Conservation (phyloP, 2,113 vertebrate species). For the Neogale vison region DNA sequence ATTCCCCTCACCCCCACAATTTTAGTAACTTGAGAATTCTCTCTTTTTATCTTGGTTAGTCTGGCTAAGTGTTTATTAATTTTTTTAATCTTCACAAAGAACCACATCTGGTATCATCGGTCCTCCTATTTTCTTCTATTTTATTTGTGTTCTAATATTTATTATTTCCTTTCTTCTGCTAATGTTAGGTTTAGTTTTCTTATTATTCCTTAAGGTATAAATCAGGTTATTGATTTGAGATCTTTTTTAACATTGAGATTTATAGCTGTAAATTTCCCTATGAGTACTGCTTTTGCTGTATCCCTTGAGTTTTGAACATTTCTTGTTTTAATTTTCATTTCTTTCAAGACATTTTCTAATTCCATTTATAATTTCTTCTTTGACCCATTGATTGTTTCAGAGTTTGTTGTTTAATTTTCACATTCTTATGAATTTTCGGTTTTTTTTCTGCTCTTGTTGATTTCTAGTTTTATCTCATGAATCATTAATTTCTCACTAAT, state of each 20-base stretch:
- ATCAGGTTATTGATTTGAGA: neutral
- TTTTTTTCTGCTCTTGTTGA: neutral
- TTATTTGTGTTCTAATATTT: neutral
- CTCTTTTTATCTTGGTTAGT: neutral
- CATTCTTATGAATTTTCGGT: neutral
- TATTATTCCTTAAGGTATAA: neutral
- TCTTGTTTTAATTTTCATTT: conserved; percentile 2
- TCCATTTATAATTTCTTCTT: neutral
- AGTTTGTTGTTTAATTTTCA: neutral
- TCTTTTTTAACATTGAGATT: neutral
- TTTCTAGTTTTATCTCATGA: neutral
- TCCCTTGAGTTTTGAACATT: neutral
- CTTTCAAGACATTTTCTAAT: neutral
- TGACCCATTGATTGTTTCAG: neutral
- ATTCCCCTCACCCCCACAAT: neutral
- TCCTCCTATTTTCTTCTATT: neutral
- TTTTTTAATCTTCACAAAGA: neutral
- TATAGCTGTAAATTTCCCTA: neutral
- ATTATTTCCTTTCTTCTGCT: neutral
- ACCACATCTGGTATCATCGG: neutral
- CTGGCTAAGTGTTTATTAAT: neutral
- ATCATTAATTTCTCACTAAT: too few species aligned
- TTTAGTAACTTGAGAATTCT: neutral
- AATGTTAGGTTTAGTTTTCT: neutral
- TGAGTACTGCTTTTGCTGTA: neutral